Evolutionary conservation across 2,888 invertebrate genomes (phyloP), one percentile per base, ranked within the genome.

Genomic region (Cerastis leucographa): DNA sequence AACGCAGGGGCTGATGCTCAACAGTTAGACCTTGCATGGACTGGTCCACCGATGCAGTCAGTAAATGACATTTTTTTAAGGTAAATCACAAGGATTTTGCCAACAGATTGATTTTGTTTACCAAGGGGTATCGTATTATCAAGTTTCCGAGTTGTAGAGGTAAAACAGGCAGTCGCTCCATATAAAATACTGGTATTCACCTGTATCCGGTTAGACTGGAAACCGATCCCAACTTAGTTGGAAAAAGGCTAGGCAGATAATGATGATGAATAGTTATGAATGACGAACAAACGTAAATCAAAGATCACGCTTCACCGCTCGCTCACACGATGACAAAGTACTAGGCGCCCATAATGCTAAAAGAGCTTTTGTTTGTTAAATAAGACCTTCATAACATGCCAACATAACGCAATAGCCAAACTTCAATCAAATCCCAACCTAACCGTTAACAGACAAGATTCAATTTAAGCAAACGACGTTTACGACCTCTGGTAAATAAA

Each of bases 321-420:
- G 76, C 62, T 74, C 65, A 62, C 76, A 76, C 79, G 35, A 64
- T 76, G 81, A 78, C 82, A 78, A 80, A 79, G 81, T 89, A 89
- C 89, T 59, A 89, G 87, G 90, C 75, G 72, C 40, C 62, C 78
- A 89, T 88, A 89, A 84, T 74, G 71, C 72, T 81, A 80, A 79
- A 89, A 84, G 85, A 87, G 85, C 82, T 87, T 85, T 88, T 89
- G 85, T 87, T 87, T 88, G 87, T 77, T 88, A 89, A n/a, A 88
- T 87, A 86, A 85, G 85, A 89, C 89, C 89, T 89, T 88, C 89
- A 85, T 73, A 83, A 76, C 77, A 87, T 85, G 89, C 89, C 88
- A 89, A 88, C 83, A 84, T 87, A 87, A 81, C 83, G 85, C 85
- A 86, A 89, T 74, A 80, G 76, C n/a, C 54, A 69, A 70, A 75